Evolutionary conservation across 2,888 invertebrate species (phyloP).

Genomic region (Agrotis segetum): DNA sequence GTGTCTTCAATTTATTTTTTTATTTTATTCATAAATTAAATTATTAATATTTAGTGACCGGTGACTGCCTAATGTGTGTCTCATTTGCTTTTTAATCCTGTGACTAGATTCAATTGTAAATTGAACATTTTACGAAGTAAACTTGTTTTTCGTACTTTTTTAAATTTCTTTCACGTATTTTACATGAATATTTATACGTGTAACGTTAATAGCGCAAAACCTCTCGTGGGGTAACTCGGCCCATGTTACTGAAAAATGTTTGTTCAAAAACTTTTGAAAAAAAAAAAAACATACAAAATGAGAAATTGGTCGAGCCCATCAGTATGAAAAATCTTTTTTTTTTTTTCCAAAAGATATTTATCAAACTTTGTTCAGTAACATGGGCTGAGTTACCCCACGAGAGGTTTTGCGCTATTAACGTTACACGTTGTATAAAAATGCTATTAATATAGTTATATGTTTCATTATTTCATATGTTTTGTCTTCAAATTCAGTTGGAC

Average conservation of each 20-base stretch:
- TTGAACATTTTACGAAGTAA: constrained; percentile 12
- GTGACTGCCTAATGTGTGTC: constrained; percentile 42
- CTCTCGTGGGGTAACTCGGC: too few relatives aligned
- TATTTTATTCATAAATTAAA: constrained; percentile 33
- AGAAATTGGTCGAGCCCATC: too few relatives aligned
- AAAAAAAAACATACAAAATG: too few relatives aligned
- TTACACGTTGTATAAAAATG: constrained; percentile 1
- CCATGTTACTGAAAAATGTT: too few relatives aligned
- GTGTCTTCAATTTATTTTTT: constrained; percentile 42
- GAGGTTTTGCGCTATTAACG: too few relatives aligned
- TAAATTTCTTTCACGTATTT: not conserved
- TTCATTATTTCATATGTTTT: constrained; percentile 30
- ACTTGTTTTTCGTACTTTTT: not conserved
- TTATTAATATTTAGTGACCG: constrained; percentile 40
- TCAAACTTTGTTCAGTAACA: too few relatives aligned
- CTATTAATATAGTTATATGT: constrained; percentile 21
- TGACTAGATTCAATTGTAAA: constrained; percentile 46
- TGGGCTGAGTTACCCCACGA: too few relatives aligned
- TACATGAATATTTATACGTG: constrained; percentile 6
- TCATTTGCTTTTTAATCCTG: constrained; percentile 46
- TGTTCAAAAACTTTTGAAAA: too few relatives aligned
- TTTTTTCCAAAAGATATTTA: too few relatives aligned
- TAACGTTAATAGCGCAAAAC: too few relatives aligned
- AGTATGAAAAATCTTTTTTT: too few relatives aligned
- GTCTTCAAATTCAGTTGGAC: constrained; percentile 35